Base-by-base conservation (phyloP, 2,113 vertebrate genomes). In the Stigmatopora argus region DNA sequence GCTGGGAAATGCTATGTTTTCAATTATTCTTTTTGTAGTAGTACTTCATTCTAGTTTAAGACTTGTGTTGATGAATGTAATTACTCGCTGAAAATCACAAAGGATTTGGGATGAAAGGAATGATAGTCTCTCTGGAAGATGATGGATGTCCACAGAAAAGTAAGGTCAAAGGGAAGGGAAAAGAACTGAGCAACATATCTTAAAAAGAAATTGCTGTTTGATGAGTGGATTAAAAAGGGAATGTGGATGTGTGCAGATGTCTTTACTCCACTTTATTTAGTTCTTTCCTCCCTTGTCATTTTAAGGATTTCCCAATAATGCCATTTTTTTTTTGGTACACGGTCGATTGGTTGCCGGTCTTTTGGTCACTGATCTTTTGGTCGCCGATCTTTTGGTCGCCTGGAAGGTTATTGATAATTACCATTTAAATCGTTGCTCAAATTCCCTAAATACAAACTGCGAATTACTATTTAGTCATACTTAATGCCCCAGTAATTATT, bases 91-190 rank as follows among this genome's bases (percentile, higher is more conserved):
- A n/a, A 15, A 44, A 11, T 38, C 4, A 52, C 57, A 67, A 13
- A 13, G 3, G 31, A 48, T 23, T 7, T 18, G 17, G 11, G 48
- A 60, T 70, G 41, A 73, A 68, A 73, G 47, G 7, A 41, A 19
- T 66, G 69, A 71, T 67, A 66, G 67, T n/a, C 68, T 58, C 8
- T 68, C 64, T 21, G 52, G 21, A 41, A 61, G 18, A 64, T 61
- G 53, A 62, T 77, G 59, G 60, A 56, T 51, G 12, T n/a, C 10
- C 19, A 44, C 44, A 66, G 64, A 17, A 66, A 15, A 17, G 35
- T 0, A 13, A 70, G 69, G 64, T 76, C 35, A 67, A 73, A 76
- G 78, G 59, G 63, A 57, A 72, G 49, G 46, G 48, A 51, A 51
- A 1, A 51, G n/a, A 51, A 19, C 18, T 19, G 41, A 34, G 48